Conservation (phyloP, 2,113 vertebrate genomes). For the Picathartes gymnocephalus region DNA sequence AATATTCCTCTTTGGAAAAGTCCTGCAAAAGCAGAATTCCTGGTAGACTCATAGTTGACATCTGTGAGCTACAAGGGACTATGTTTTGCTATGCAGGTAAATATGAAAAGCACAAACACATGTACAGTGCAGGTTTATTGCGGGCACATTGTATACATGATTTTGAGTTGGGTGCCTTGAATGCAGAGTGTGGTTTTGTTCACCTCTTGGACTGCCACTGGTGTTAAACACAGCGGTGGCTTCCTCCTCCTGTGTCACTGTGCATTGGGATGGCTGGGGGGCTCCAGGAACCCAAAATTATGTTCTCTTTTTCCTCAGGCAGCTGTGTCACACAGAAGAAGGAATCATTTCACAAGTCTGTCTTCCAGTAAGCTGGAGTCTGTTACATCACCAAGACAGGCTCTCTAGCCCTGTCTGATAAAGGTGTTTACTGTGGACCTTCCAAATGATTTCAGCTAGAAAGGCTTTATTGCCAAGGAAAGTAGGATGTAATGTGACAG, state of each 20-base stretch:
- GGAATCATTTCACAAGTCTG: background rate
- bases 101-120: background rate
- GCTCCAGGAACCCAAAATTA: background rate
- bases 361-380: background rate
- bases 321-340: background rate
- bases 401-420: background rate
- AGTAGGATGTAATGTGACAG: background rate
- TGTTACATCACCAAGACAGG: background rate
- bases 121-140: background rate
- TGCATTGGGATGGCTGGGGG: background rate
- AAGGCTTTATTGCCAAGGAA: background rate
- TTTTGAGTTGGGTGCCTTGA: background rate
- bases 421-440: background rate
- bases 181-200: background rate
- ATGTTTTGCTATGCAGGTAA: background rate
- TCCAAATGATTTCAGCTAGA: background rate
- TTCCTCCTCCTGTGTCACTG: background rate
- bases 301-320: background rate
- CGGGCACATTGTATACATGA: rapidly evolving
- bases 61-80: too few species aligned
- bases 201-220: background rate
- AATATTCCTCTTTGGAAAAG: background rate
- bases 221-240: rapidly evolving
- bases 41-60: background rate
- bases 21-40: background rate